Conservation (phyloP, 2,113 vertebrate genomes). For the Diadophis punctatus region DNA sequence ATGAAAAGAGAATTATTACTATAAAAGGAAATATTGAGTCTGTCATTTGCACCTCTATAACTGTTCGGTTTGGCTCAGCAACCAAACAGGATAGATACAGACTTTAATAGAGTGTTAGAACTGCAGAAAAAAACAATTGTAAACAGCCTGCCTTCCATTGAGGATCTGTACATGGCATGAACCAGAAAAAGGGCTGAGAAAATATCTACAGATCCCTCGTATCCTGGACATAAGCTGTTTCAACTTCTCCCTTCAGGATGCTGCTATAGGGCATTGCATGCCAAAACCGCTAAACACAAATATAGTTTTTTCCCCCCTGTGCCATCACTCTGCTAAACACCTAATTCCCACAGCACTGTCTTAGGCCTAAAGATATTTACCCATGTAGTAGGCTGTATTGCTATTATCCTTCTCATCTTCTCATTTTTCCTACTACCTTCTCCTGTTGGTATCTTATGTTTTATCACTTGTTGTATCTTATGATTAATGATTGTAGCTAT, state of each 20-base stretch:
- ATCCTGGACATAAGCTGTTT: too few species aligned
- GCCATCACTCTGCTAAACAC: background rate
- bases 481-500: background rate
- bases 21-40: background rate
- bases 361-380: background rate
- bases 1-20: conserved; percentile 21
- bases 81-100: background rate
- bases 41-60: background rate
- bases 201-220: too few species aligned
- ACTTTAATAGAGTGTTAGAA: background rate
- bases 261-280: too few species aligned
- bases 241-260: too few species aligned
- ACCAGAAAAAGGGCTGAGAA: too few species aligned
- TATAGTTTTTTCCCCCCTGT: accelerated
- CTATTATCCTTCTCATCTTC: too few species aligned
- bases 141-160: too few species aligned
- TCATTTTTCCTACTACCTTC: too few species aligned
- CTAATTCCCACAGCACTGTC: background rate
- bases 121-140: background rate
- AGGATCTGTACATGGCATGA: too few species aligned
- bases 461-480: too few species aligned
- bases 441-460: too few species aligned
- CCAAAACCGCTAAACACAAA: too few species aligned
- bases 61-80: background rate
- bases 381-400: background rate